phyloP scores from a whole-genome alignment of 2,113 vertebrate genomes.

The Raja brachyura region DNA sequence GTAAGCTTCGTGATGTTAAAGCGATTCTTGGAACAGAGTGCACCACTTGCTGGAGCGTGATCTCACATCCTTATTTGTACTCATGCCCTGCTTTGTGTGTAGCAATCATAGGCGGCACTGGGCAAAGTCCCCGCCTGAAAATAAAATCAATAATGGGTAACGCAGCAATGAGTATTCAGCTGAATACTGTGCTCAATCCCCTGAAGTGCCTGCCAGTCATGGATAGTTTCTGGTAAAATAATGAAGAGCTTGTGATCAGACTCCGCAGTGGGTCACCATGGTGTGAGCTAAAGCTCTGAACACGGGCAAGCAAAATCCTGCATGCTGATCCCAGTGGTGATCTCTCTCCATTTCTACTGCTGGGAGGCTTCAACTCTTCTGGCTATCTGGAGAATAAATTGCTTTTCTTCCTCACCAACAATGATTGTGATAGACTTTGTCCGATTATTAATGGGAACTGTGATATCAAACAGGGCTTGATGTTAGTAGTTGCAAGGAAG shows the following conservation, averaged over 20 bases:
- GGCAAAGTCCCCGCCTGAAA: background rate
- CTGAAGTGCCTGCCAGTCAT: constrained; percentile 5
- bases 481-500: background rate
- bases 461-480: background rate
- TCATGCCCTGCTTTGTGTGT: background rate
- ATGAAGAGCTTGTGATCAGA: background rate
- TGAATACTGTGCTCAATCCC: background rate
- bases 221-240: background rate
- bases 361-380: background rate
- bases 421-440: background rate
- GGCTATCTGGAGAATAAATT: background rate
- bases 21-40: background rate
- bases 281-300: background rate
- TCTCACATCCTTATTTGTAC: background rate
- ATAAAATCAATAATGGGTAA: background rate
- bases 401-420: background rate
- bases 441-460: background rate
- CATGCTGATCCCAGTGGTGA: background rate
- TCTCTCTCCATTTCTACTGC: background rate
- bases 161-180: background rate
- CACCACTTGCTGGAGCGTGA: background rate
- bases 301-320: background rate
- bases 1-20: background rate
- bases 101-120: background rate
- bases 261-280: background rate